These are phyloP conservation scores for Camponotus pennsylvanicus DNA, from an alignment of 1,140 invertebrate species.

Conservation along the genomic window DNA sequence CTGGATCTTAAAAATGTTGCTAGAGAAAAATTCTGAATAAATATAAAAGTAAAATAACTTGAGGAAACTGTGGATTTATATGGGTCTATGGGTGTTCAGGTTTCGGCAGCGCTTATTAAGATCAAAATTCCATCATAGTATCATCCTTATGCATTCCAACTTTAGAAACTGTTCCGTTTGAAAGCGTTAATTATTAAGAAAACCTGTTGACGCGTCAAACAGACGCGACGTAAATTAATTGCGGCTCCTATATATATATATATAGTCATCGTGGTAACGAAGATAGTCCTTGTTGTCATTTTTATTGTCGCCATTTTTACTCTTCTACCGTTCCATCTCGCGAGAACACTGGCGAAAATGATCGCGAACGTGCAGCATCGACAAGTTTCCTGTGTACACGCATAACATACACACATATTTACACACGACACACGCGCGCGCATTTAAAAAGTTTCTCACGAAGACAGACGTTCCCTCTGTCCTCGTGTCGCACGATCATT, in stretches of 20 bases:
- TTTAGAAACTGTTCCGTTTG: constrained; percentile 1
- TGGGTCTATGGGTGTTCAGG: constrained; percentile 27
- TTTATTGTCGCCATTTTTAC: constrained; percentile 15
- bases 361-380: constrained; percentile 22
- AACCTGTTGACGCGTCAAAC: not conserved
- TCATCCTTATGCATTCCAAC: constrained; percentile 21
- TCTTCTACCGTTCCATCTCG: constrained; percentile 9
- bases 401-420: not conserved
- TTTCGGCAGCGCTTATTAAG: constrained; percentile 24
- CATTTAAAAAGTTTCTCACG: constrained; percentile 39
- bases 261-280: constrained; percentile 9
- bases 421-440: not conserved
- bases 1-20: not conserved
- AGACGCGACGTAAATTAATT: constrained; percentile 18
- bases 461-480: constrained; percentile 56
- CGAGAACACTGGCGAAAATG: constrained; percentile 37
- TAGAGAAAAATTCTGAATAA: not conserved
- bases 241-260: not conserved
- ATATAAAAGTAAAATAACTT: not conserved
- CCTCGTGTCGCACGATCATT: constrained; percentile 43
- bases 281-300: constrained; percentile 29
- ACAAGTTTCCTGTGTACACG: constrained; percentile 46
- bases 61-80: not conserved
- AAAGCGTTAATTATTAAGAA: constrained; percentile 29
- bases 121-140: constrained; percentile 42